A percentile compares a stretch with the other conserved stretches of the same genome.
Evolutionary conservation across 2,888 invertebrate species (phyloP).

Genomic region (Clivina fossor): DNA sequence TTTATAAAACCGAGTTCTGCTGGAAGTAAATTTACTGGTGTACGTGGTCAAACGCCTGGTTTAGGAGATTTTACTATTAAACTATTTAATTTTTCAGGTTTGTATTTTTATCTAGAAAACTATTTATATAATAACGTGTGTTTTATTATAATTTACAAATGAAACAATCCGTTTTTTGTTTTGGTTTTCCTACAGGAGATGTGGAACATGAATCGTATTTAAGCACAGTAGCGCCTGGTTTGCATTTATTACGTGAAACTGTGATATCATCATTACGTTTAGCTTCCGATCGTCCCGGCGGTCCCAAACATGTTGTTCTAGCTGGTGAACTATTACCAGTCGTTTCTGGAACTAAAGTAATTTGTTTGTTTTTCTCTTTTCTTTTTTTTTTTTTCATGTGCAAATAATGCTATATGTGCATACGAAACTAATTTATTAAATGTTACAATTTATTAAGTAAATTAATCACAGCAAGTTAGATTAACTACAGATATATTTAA

Average conservation of each 20-base stretch:
- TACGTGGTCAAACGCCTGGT: conserved; percentile 75
- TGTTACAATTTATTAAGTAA: no score
- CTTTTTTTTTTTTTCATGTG: no score
- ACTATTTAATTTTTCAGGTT: conserved; percentile 54
- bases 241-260: conserved; percentile 74
- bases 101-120: conserved; percentile 6
- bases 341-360: conserved; percentile 49
- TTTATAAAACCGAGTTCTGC: conserved; percentile 56
- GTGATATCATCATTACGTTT: conserved; percentile 69
- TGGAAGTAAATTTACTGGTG: conserved; percentile 60
- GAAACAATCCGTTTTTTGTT: no score
- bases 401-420: no score
- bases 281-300: conserved; percentile 57
- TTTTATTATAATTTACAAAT: no score
- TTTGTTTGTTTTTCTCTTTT: no score
- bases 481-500: no score
- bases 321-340: conserved; percentile 62
- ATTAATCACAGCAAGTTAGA: no score
- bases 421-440: neutral
- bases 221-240: conserved; percentile 68
- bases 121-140: neutral
- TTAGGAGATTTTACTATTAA: conserved; percentile 75
- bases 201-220: conserved; percentile 72
- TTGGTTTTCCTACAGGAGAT: conserved; percentile 55
- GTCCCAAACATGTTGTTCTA: conserved; percentile 59